Evolutionary conservation across 2,888 invertebrate genomes (phyloP), one percentile per base, ranked within the genome.

Genomic region (Trissoscelio sp.): DNA sequence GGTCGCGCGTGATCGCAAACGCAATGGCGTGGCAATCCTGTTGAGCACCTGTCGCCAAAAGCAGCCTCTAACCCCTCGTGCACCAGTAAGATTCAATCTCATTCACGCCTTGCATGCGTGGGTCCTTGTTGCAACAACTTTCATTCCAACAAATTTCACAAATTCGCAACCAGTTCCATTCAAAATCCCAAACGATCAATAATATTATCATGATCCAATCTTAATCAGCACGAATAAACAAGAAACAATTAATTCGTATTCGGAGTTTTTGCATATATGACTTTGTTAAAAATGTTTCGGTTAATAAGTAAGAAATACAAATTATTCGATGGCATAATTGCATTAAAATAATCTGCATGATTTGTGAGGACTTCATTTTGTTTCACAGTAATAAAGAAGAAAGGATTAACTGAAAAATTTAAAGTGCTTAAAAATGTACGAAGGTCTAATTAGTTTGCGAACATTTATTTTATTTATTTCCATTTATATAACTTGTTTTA

Each of bases 31-130:
- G 81, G 72, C 69, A 84, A 77, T 83, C 82, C 83, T 78, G 83
- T 85, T 79, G 77, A 81, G 85, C 87, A 87, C 87, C 87, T 87
- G 87, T 86, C 84, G 87, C 85, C 80, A 69, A 85, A 80, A 83
- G 83, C 44, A 75, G 37, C 64, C 74, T 79, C 64, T 42, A 60
- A 57, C 75, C 69, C 60, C 57, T 46, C 16, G 28, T 34, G 62
- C 57, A 67, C 31, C 57, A 60, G 20, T 39, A 24, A 74, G 74
- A 74, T 80, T 80, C 58, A 57, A 62, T 77, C 81, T 77, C 80
- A 81, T 85, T 83, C 82, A 74, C 83, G 80, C 67, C 48, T 67
- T n/a, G 12, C 14, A 69, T 73, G 39, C 64, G 66, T 64, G 51
- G 53, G 62, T 42, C 53, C 55, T 53, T 44, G 31, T 72, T 51